A percentile compares a stretch with the other conserved stretches of the same genome.
These are phyloP conservation scores for Neuroterus valhalla DNA, from an alignment of 1,140 invertebrate genomes.

Conservation along the genomic window DNA sequence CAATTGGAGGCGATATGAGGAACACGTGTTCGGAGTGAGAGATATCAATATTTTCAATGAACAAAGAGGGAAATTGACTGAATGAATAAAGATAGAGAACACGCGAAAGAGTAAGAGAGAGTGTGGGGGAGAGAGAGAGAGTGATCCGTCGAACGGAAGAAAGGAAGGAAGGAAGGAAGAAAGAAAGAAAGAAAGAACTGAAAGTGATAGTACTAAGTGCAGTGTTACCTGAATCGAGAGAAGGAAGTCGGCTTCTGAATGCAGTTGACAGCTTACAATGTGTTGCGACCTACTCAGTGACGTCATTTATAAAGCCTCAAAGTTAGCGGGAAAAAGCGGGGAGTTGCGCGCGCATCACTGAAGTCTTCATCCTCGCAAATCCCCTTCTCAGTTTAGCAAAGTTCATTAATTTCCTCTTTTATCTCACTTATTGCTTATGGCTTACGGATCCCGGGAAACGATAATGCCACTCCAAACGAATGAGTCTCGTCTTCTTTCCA, in stretches of 20 bases:
- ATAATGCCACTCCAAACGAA: too few relatives aligned
- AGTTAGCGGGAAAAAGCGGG: conserved; percentile 59
- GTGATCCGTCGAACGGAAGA: conserved; percentile 9
- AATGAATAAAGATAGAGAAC: background rate
- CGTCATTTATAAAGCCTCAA: conserved; percentile 70
- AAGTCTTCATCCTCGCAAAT: conserved; percentile 20
- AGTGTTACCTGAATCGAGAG: conserved; percentile 57
- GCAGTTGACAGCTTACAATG: conserved; percentile 63
- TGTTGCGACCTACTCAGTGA: conserved; percentile 67
- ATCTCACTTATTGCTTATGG: conserved; percentile 6
- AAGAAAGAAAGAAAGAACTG: conserved; percentile 32
- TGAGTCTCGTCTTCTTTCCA: too few relatives aligned
- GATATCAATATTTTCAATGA: too few relatives aligned
- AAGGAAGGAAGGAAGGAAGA: conserved; percentile 29
- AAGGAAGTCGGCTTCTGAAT: conserved; percentile 59
- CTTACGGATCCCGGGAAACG: background rate
- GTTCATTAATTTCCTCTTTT: background rate
- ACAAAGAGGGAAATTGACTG: too few relatives aligned
- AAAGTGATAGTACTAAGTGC: conserved; percentile 29
- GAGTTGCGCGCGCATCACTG: conserved; percentile 65
- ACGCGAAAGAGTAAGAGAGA: background rate
- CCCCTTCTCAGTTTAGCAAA: background rate
- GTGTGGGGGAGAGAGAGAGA: too few relatives aligned
- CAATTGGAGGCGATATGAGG: too few relatives aligned
- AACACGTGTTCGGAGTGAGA: too few relatives aligned